Conservation (phyloP, 2,888 invertebrate species). For the Hypselothyrea guttata region DNA sequence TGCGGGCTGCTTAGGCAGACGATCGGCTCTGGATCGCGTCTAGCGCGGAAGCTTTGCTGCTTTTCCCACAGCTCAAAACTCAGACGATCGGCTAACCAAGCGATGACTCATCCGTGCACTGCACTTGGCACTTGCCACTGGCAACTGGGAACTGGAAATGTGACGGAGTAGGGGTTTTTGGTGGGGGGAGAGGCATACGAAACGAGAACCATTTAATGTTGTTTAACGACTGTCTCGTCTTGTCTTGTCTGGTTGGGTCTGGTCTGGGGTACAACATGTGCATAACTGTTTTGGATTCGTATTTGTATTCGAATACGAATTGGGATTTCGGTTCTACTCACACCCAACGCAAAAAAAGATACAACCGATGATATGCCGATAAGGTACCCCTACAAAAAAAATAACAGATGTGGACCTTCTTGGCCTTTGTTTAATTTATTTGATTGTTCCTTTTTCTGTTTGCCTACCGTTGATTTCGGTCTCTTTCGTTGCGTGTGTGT, state of each 20-base stretch:
- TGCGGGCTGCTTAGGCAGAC: constrained; percentile 73
- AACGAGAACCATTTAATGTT: constrained; percentile 74
- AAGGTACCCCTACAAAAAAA: constrained; percentile 44
- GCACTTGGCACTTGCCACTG: constrained; percentile 34
- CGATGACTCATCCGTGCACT: constrained; percentile 40
- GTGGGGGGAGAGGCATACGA: constrained; percentile 17
- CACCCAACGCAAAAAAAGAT: constrained; percentile 68
- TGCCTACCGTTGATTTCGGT: constrained; percentile 51
- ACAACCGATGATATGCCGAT: constrained; percentile 62
- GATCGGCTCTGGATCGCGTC: constrained; percentile 40
- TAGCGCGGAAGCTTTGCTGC: constrained; percentile 64
- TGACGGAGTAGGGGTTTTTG: neutral
- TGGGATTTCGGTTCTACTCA: constrained; percentile 32
- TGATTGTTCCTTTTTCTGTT: constrained; percentile 69
- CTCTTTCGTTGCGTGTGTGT: constrained; percentile 26
- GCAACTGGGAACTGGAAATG: neutral
- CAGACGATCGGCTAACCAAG: constrained; percentile 13
- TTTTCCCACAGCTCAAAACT: constrained; percentile 40
- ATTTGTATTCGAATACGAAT: constrained; percentile 39
- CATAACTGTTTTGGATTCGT: constrained; percentile 63
- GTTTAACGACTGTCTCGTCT: constrained; percentile 69
- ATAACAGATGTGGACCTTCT: constrained; percentile 60
- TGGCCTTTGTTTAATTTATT: constrained; percentile 75
- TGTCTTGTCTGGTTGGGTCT: constrained; percentile 23
- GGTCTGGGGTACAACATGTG: constrained; percentile 59